Percentiles rank a stretch among this genome's conserved stretches.
These are phyloP conservation scores for Drosophila albomicans DNA, from an alignment of 1,140 invertebrate species.

Conservation along the genomic window DNA sequence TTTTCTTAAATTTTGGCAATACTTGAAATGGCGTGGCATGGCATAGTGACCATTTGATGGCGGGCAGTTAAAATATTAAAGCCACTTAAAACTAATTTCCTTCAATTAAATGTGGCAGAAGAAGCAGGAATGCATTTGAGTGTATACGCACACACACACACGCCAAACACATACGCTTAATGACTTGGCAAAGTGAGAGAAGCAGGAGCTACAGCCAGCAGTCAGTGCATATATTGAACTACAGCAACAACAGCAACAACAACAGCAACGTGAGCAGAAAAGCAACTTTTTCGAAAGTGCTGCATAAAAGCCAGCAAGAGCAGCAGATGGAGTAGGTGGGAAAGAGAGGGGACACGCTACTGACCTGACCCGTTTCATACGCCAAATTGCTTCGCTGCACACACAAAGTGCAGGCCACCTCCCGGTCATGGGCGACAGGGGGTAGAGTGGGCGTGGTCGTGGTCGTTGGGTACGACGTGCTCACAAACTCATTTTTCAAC, in stretches of 20 bases:
- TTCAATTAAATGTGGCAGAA: constrained; percentile 78
- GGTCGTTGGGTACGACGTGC: constrained; percentile 53
- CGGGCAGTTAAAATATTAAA: constrained; percentile 51
- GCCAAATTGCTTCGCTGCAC: constrained; percentile 81
- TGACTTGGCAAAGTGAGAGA: constrained; percentile 67
- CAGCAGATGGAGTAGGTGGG: constrained; percentile 26
- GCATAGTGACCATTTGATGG: constrained; percentile 4
- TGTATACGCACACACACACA: constrained; percentile 27
- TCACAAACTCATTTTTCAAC: constrained; percentile 82
- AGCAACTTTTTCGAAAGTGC: constrained; percentile 69
- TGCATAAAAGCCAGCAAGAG: constrained; percentile 62
- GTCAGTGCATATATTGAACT: constrained; percentile 71
- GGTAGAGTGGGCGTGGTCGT: constrained; percentile 17
- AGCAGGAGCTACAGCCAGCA: constrained; percentile 2
- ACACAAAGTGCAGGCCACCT: constrained; percentile 55
- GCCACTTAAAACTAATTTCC: constrained; percentile 70
- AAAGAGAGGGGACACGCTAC: constrained; percentile 27
- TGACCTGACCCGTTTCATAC: constrained; percentile 81
- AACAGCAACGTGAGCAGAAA: constrained; percentile 15
- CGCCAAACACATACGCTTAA: constrained; percentile 62
- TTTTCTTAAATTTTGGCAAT: not conserved
- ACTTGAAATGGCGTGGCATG: not conserved
- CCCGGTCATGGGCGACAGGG: not conserved
- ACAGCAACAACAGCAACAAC: constrained; percentile 48
- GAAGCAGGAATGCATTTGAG: constrained; percentile 21